Conservation (phyloP, 2,888 invertebrate genomes). For the Podotricha telesiphe region DNA sequence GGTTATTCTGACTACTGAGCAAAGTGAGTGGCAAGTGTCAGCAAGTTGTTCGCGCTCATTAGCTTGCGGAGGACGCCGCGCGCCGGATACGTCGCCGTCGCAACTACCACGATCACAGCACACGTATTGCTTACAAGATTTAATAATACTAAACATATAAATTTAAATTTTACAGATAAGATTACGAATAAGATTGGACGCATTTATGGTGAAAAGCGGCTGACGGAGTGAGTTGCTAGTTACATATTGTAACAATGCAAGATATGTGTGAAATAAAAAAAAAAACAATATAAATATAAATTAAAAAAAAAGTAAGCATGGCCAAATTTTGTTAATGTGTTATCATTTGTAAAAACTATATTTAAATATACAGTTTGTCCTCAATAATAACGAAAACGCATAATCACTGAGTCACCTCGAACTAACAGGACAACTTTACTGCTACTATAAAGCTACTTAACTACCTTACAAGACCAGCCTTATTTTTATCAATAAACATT, state of each 20-base stretch:
- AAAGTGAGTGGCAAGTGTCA: conserved; percentile 9
- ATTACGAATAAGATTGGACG: neutral
- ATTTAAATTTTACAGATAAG: neutral
- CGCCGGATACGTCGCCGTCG: conserved; percentile 29
- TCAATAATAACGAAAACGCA: conserved; percentile 27
- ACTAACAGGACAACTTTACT: conserved; percentile 23
- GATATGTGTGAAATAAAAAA: neutral
- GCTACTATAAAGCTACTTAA: conserved; percentile 13
- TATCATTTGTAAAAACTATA: too few species aligned
- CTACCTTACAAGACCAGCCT: conserved; percentile 19
- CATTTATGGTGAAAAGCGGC: neutral
- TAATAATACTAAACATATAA: neutral
- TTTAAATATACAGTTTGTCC: conserved; percentile 4
- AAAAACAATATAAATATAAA: neutral
- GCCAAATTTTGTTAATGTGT: neutral
- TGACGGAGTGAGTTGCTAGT: neutral
- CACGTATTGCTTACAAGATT: conserved; percentile 23
- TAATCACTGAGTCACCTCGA: conserved; percentile 27
- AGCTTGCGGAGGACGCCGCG: conserved; percentile 29
- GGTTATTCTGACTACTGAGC: neutral
- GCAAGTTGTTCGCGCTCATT: conserved; percentile 23
- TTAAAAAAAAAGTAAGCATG: too few species aligned
- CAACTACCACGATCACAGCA: conserved; percentile 23
- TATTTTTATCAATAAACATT: conserved; percentile 15
- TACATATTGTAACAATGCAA: too few species aligned